These are phyloP conservation scores for Drosophila cracens DNA, from an alignment of 2,888 invertebrate genomes.

Conservation along the genomic window DNA sequence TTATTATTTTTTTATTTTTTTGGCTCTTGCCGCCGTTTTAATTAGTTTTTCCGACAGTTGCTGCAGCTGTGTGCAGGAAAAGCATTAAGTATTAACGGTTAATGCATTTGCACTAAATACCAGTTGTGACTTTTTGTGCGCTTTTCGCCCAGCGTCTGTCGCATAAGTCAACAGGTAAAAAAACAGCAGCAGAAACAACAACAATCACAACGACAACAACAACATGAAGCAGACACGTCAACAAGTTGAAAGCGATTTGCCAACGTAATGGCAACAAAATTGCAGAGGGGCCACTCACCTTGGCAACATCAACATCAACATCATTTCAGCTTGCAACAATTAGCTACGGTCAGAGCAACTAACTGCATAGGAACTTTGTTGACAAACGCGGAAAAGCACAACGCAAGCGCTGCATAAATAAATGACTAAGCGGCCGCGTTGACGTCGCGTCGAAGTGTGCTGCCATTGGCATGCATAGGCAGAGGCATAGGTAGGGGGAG, in stretches of 20 bases:
- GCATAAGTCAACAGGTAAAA: conserved; percentile 7
- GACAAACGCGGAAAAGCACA: conserved; percentile 67
- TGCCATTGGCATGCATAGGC: conserved; percentile 26
- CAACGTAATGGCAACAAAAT: conserved; percentile 62
- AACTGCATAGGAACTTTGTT: conserved; percentile 50
- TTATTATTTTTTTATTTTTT: conserved; percentile 11
- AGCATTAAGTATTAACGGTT: conserved; percentile 59
- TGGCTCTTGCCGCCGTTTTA: conserved; percentile 22
- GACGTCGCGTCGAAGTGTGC: conserved; percentile 56
- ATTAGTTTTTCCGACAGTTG: conserved; percentile 57
- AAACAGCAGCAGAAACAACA: conserved; percentile 23
- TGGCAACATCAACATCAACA: conserved; percentile 47
- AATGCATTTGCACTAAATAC: conserved; percentile 61
- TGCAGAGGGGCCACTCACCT: conserved; percentile 67
- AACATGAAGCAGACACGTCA: conserved; percentile 24
- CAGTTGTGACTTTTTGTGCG: conserved; percentile 34
- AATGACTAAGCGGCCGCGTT: conserved; percentile 58
- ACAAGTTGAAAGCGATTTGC: conserved; percentile 55
- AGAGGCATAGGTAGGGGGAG: conserved; percentile 16
- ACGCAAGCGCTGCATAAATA: conserved; percentile 30
- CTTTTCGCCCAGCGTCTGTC: conserved; percentile 24
- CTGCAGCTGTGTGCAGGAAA: conserved; percentile 39
- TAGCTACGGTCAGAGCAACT: conserved; percentile 45
- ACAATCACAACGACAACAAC: background rate
- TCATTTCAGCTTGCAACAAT: conserved; percentile 45